Evolutionary conservation across 2,797 vertebrate species (phyloP).

Genomic region (Pteronotus mesoamericanus): DNA sequence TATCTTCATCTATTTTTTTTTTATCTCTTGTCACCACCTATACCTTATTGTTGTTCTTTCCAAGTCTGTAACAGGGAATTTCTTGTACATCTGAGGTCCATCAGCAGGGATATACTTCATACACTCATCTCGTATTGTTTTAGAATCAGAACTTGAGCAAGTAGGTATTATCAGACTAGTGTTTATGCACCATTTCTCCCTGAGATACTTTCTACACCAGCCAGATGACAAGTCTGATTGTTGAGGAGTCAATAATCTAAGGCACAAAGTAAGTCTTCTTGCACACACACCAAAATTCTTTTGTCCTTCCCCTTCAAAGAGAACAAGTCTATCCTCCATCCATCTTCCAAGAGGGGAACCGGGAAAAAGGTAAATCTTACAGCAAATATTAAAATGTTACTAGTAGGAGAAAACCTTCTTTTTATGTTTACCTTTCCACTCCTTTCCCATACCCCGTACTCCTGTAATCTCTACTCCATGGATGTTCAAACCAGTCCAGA

Average conservation of each 20-base stretch:
- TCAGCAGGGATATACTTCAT: background rate
- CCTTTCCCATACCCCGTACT: background rate
- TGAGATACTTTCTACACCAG: background rate
- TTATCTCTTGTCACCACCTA: background rate
- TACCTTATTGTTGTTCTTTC: background rate
- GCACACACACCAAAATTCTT: background rate
- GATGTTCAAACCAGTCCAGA: background rate
- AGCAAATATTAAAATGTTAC: background rate
- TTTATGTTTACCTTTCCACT: background rate
- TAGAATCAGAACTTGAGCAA: background rate
- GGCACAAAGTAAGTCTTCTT: background rate
- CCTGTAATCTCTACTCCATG: background rate
- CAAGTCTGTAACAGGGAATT: background rate
- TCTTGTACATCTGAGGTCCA: background rate
- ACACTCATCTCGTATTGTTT: background rate
- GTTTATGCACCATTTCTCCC: background rate
- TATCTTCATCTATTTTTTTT: background rate
- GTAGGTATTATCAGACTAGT: too few species aligned
- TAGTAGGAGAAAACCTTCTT: background rate
- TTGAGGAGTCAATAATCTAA: background rate
- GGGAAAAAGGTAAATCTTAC: background rate
- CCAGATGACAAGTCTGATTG: background rate
- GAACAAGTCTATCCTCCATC: background rate
- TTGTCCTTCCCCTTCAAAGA: background rate
- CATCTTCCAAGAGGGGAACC: background rate